Evolutionary conservation across 1,140 invertebrate genomes (phyloP), one percentile per base, ranked within the genome.

Genomic region (Stegodyphus dumicola): DNA sequence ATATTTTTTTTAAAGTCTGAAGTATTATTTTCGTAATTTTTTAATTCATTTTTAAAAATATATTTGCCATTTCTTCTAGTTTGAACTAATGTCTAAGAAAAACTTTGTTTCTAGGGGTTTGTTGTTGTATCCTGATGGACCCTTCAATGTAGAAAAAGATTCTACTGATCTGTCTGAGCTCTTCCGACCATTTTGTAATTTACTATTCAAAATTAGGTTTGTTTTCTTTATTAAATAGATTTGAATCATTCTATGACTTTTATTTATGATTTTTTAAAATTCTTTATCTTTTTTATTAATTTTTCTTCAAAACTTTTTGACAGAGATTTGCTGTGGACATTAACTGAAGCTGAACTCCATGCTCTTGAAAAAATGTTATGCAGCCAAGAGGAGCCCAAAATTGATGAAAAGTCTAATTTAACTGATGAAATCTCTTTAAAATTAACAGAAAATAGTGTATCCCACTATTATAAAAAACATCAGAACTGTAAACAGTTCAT

Each of bases 91-190:
- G 1, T 33, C 33, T 33, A 33, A 33, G 33, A 60, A 10, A 10
- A 10, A 15, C 17, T 74, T 71, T 49, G 18, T 70, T 60, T 86
- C 60, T 66, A 96, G 96, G 89, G 98, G 96, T 13, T 92, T 98
- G 7, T 91, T 99, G 51, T 94, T 98, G 70, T 97, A 95, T 90
- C 95, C 96, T 11, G 95, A 96, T 87, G 97, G 97, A 7, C 97
- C 98, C 1, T 91, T 99, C 11, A 98, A 97, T 90, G 95, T 99
- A 79, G 96, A 98, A 89, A 91, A 90, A 89, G 92, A 93, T 73
- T 91, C 93, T n/a, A 89, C 94, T 84, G 95, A 97, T 87, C 94
- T 99, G 91, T 98, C 97, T 51, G 97, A 99, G 90, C 98, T 99
- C 95, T 99, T 99, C 91, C 92, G 97, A 89, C 97, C 98, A 54